Percentiles rank a stretch among this genome's conserved stretches.
phyloP scores from a whole-genome alignment of 2,888 invertebrate genomes.

The Acleris holmiana region DNA sequence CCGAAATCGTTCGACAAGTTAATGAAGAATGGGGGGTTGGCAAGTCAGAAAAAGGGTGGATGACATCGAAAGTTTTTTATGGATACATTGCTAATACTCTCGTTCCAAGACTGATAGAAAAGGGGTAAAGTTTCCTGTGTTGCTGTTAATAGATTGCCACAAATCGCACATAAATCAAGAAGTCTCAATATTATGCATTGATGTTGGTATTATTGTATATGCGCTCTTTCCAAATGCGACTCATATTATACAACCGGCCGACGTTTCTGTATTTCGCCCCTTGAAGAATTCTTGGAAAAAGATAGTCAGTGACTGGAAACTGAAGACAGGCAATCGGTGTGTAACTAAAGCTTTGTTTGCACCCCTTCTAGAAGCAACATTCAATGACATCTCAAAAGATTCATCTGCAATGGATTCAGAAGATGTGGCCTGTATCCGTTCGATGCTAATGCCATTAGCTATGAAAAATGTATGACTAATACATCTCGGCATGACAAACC shows the following conservation, averaged over 20 bases:
- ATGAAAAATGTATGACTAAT: slow-evolving; percentile 1
- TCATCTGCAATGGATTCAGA: slow-evolving; percentile 32
- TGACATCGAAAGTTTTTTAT: slow-evolving; percentile 32
- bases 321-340: slow-evolving; percentile 19
- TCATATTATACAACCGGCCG: too few relatives aligned
- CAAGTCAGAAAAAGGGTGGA: slow-evolving; percentile 39
- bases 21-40: too few relatives aligned
- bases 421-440: slow-evolving; percentile 29
- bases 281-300: slow-evolving; percentile 7
- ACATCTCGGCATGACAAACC: too few relatives aligned
- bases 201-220: slow-evolving; percentile 29
- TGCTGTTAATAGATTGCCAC: too few relatives aligned
- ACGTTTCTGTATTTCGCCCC: too few relatives aligned
- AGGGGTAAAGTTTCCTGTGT: too few relatives aligned
- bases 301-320: slow-evolving; percentile 29
- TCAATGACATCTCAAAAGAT: slow-evolving; percentile 17
- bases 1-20: too few relatives aligned
- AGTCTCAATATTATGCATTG: slow-evolving; percentile 34
- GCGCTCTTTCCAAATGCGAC: too few relatives aligned
- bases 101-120: too few relatives aligned
- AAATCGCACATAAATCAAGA: slow-evolving; percentile 24
- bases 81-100: too few relatives aligned
- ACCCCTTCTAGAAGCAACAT: slow-evolving; percentile 20
- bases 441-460: slow-evolving; percentile 16
- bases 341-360: slow-evolving; percentile 33